Evolutionary conservation across 2,797 vertebrate species (phyloP).

Genomic region (Taenioides sp.): DNA sequence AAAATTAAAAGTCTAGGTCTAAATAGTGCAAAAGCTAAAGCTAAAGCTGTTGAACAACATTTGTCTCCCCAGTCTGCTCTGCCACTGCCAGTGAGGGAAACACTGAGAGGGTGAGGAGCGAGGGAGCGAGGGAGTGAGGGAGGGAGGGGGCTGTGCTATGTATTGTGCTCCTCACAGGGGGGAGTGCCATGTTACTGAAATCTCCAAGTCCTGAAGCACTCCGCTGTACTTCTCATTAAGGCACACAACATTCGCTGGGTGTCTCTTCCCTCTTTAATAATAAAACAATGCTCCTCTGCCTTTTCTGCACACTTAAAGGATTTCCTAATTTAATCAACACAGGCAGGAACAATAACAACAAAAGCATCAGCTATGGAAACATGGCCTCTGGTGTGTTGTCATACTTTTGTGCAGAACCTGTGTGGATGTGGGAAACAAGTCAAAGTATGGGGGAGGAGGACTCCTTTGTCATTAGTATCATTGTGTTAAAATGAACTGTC

Average conservation of each 20-base stretch:
- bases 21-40: constrained; percentile 51
- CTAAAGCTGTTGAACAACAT: constrained; percentile 60
- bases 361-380: constrained; percentile 74
- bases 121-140: constrained; percentile 48
- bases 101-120: constrained; percentile 16
- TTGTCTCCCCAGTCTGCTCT: constrained; percentile 66
- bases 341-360: constrained; percentile 77
- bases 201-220: constrained; percentile 76
- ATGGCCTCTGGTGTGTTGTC: constrained; percentile 72
- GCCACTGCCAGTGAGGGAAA: constrained; percentile 63
- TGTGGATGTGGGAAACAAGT: constrained; percentile 37
- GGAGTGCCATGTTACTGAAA: constrained; percentile 76
- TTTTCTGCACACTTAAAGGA: constrained; percentile 79
- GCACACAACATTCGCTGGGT: constrained; percentile 63
- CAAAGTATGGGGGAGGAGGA: constrained; percentile 17
- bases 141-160: constrained; percentile 47
- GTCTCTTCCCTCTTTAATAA: constrained; percentile 79
- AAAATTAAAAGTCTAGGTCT: background rate
- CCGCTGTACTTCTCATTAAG: constrained; percentile 77
- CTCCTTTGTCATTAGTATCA: constrained; percentile 24
- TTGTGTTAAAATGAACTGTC: constrained; percentile 35
- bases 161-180: constrained; percentile 60
- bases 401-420: constrained; percentile 56
- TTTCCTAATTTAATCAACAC: constrained; percentile 77
- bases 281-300: constrained; percentile 71